These are phyloP conservation scores for Aethes cnicana DNA, from an alignment of 2,888 invertebrate species.

Conservation along the genomic window DNA sequence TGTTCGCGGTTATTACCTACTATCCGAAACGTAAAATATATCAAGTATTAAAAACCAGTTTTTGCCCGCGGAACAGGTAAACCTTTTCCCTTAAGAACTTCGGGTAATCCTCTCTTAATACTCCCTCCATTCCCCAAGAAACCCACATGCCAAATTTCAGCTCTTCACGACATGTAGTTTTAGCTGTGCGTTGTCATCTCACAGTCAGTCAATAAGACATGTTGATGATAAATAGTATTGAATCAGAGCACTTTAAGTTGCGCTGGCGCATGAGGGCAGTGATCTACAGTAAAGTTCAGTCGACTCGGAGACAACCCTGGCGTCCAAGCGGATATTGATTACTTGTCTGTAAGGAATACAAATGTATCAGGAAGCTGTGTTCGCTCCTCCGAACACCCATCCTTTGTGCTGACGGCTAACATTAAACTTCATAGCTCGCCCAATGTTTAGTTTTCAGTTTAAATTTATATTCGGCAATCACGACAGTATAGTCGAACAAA, in stretches of 20 bases:
- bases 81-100: too few relatives aligned
- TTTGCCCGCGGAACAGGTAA: too few relatives aligned
- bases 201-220: constrained; percentile 17
- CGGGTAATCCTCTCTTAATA: too few relatives aligned
- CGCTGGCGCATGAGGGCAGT: constrained; percentile 41
- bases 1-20: too few relatives aligned
- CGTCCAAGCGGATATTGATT: constrained; percentile 75
- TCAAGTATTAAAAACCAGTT: too few relatives aligned
- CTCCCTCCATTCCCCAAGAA: too few relatives aligned
- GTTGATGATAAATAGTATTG: constrained; percentile 33
- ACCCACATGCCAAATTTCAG: too few relatives aligned
- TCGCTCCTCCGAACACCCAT: constrained; percentile 58
- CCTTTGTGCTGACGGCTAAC: constrained; percentile 66
- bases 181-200: too few relatives aligned
- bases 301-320: constrained; percentile 57
- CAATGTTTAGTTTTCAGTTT: constrained; percentile 44
- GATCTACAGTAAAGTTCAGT: constrained; percentile 55
- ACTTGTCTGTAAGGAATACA: constrained; percentile 79
- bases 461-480: constrained; percentile 24
- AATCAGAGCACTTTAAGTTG: constrained; percentile 32
- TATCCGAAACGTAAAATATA: too few relatives aligned
- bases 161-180: too few relatives aligned
- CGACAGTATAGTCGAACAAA: not conserved
- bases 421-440: constrained; percentile 69
- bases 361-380: constrained; percentile 74